Percentiles rank a stretch among this genome's conserved stretches.
phyloP scores from a whole-genome alignment of 2,888 invertebrate species.

The Nezara viridula region DNA sequence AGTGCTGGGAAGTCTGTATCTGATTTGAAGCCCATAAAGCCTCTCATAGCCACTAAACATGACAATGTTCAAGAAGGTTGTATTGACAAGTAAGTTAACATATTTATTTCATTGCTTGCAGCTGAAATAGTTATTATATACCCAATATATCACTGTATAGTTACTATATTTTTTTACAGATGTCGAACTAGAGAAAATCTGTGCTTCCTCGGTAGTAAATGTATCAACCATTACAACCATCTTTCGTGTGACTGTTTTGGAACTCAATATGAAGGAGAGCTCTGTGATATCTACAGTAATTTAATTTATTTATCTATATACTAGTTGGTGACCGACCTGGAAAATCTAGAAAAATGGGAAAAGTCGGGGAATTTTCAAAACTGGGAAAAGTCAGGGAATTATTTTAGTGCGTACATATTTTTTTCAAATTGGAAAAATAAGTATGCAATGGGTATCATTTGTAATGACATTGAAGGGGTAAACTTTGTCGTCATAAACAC shows the following conservation, averaged over 20 bases:
- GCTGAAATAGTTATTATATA: not conserved
- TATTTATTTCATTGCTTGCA: not conserved
- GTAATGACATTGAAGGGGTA: too few relatives aligned
- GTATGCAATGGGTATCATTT: too few relatives aligned
- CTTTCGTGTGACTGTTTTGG: slow-evolving; percentile 94
- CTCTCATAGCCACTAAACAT: slow-evolving; percentile 88
- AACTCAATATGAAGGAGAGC: slow-evolving; percentile 90
- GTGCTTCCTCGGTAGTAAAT: slow-evolving; percentile 88
- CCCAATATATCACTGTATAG: too few relatives aligned
- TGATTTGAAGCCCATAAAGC: slow-evolving; percentile 84
- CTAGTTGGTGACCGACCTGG: too few relatives aligned
- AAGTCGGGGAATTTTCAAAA: too few relatives aligned
- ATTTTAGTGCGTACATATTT: too few relatives aligned
- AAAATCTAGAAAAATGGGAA: too few relatives aligned
- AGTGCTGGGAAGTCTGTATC: slow-evolving; percentile 90
- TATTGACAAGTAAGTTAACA: slow-evolving; percentile 75
- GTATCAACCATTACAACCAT: slow-evolving; percentile 92
- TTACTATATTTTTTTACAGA: slow-evolving; percentile 67
- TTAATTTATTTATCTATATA: slow-evolving; percentile 65
- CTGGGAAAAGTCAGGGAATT: too few relatives aligned
- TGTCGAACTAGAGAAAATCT: slow-evolving; percentile 85
- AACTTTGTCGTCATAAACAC: too few relatives aligned
- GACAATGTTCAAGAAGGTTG: slow-evolving; percentile 93
- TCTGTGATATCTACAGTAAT: slow-evolving; percentile 92
- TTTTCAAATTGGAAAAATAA: too few relatives aligned